These are phyloP conservation scores for Aleiodes alternator DNA, from an alignment of 2,888 invertebrate species.

Conservation along the genomic window DNA sequence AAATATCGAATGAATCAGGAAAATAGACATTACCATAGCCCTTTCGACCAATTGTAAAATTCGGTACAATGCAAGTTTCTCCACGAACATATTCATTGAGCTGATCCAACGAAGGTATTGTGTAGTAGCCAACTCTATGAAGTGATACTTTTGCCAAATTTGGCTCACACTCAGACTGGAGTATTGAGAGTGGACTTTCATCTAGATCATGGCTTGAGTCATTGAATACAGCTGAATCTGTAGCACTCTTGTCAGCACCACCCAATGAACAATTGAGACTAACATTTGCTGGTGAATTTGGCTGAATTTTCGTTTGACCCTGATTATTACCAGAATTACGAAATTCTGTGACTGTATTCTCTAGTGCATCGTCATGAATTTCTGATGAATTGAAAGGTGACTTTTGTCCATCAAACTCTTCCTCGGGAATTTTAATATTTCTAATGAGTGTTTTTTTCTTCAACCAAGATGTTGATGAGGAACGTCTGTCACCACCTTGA, in stretches of 20 bases:
- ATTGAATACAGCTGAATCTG: slow-evolving; percentile 42
- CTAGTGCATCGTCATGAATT: slow-evolving; percentile 61
- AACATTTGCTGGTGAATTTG: slow-evolving; percentile 39
- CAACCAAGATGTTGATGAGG: slow-evolving; percentile 62
- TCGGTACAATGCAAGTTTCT: slow-evolving; percentile 88
- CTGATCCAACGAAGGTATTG: slow-evolving; percentile 89
- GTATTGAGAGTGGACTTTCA: slow-evolving; percentile 57
- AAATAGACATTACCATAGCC: slow-evolving; percentile 95
- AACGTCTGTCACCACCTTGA: slow-evolving; percentile 57
- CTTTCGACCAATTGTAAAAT: slow-evolving; percentile 91
- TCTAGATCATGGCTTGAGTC: slow-evolving; percentile 61
- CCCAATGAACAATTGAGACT: slow-evolving; percentile 55
- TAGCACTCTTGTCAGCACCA: slow-evolving; percentile 32
- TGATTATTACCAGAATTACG: slow-evolving; percentile 56
- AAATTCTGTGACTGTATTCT: slow-evolving; percentile 71
- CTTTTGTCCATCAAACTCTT: slow-evolving; percentile 61
- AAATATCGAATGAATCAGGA: slow-evolving; percentile 89
- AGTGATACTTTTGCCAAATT: slow-evolving; percentile 88
- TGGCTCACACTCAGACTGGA: slow-evolving; percentile 70
- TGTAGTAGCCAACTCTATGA: slow-evolving; percentile 91
- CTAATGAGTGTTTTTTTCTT: slow-evolving; percentile 34
- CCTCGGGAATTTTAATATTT: slow-evolving; percentile 44
- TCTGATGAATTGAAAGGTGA: slow-evolving; percentile 60
- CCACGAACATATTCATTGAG: slow-evolving; percentile 84
- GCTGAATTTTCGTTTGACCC: slow-evolving; percentile 40